Percentiles rank a stretch among this genome's conserved stretches.
phyloP scores from a whole-genome alignment of 2,888 invertebrate species.

The Norana najaformis region DNA sequence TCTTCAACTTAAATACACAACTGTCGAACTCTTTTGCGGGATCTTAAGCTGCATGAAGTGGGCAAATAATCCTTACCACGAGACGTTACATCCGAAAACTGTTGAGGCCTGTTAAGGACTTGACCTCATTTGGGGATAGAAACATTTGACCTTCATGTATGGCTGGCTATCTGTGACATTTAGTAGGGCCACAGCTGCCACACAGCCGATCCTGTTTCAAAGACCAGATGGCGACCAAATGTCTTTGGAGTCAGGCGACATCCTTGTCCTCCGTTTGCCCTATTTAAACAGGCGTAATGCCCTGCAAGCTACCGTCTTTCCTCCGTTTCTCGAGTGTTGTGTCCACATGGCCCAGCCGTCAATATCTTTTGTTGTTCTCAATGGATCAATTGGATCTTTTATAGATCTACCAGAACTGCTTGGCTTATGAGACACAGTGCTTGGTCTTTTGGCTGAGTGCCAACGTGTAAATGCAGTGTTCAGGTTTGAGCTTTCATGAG shows the following conservation, averaged over 20 bases:
- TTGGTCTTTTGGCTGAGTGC: not conserved
- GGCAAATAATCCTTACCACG: not conserved
- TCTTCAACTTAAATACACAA: constrained; percentile 5
- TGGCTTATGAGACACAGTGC: not conserved
- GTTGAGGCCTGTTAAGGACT: not conserved
- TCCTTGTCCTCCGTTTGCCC: not conserved
- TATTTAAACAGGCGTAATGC: not conserved
- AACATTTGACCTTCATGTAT: not conserved
- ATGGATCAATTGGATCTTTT: not conserved
- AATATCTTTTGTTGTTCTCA: not conserved
- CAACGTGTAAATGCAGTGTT: no score
- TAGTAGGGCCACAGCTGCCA: not conserved
- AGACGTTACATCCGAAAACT: not conserved
- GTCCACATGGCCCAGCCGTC: not conserved
- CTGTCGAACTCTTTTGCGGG: not conserved
- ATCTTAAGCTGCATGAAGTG: not conserved
- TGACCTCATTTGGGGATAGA: constrained; percentile 5
- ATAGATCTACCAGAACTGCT: not conserved
- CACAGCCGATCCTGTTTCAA: constrained; percentile 13
- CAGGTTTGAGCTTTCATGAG: no score
- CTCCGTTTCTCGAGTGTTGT: not conserved
- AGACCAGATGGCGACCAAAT: not conserved
- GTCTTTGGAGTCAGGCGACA: not conserved
- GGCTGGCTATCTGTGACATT: not conserved
- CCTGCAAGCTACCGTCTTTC: not conserved